Base-by-base conservation (phyloP, 2,113 vertebrate genomes). In the Columba janthina region DNA sequence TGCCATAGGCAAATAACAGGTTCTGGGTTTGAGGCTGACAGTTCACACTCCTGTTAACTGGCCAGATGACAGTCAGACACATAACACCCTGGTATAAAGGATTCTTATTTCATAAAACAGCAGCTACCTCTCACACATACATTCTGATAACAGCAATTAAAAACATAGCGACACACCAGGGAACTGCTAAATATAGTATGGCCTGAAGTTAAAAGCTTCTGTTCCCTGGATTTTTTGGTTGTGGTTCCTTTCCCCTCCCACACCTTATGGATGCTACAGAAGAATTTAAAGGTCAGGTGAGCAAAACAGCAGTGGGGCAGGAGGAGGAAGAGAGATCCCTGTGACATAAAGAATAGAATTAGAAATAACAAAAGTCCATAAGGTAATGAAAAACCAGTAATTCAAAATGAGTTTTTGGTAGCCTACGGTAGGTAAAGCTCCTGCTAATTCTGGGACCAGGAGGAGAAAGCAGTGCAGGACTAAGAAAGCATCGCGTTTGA, bases 131-230 rank as follows among this genome's bases (percentile, higher is more conserved):
- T 96, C 53, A 77, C 5, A 10, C 40, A 40, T 46, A 1, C 21
- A 29, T 56, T 83, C 80, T 67, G 79, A 90, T 53, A 84, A 34
- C 44, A 67, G 57, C 75, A 81, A 81, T 95, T 94, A 87, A 74
- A 72, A 92, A n/a, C 85, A 66, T 17, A 62, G 72, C 82, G 77
- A 79, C 61, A 19, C 88, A 65, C 57, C 18, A 20, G 83, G 88
- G 83, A 78, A 12, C 79, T 92, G 69, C 93, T 93, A 94, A 96
- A 92, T 90, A 86, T 90, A 92, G 85, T 31, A 75, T 50, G 44
- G 69, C 90, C 85, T 95, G 76, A 67, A 91, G 94, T 61, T 78
- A 62, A 4, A 72, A 69, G 80, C 61, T 85, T 72, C n/a, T 48
- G 65, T 67, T 75, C 72, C 60, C n/a, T 44, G 46, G 31, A 40